Evolutionary conservation across 92 coral and sea anemone species (phyloP).

Genomic region (Epizoanthus ramosus): DNA sequence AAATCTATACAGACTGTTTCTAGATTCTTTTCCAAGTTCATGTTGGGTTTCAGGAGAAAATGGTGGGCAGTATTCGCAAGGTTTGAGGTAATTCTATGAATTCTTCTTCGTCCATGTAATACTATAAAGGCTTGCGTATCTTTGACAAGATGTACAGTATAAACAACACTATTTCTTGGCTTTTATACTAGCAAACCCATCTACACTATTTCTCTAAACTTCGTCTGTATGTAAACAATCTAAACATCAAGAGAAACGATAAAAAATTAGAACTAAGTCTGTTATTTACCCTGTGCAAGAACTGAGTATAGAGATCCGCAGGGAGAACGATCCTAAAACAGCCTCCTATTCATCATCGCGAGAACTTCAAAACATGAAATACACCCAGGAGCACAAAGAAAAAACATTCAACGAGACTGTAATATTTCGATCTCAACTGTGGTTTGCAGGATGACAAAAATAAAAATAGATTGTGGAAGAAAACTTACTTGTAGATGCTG

Average conservation of each 20-base stretch:
- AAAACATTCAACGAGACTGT: background rate
- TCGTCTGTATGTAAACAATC: background rate
- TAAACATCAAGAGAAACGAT: background rate
- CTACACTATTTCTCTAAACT: background rate
- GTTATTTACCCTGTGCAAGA: conserved; percentile 40
- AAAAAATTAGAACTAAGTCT: conserved; percentile 4
- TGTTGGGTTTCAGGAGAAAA: background rate
- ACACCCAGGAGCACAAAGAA: background rate
- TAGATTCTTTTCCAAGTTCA: background rate
- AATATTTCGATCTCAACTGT: background rate
- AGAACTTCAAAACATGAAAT: conserved; percentile 10
- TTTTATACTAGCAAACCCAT: background rate
- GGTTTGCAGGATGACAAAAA: conserved; percentile 72
- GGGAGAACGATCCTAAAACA: conserved; percentile 13
- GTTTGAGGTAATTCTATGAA: conserved; percentile 24
- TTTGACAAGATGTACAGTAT: conserved; percentile 13
- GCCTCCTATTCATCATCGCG: conserved; percentile 24
- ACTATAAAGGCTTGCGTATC: background rate
- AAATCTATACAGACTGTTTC: background rate
- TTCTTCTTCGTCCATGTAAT: conserved; percentile 33
- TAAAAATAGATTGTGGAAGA: conserved; percentile 70
- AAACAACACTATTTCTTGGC: background rate
- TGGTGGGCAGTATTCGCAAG: conserved; percentile 17
- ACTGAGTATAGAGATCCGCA: conserved; percentile 27
- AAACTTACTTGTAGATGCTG: conserved; percentile 74